Base-by-base conservation (phyloP, 2,113 vertebrate species). In the Callospermophilus lateralis region DNA sequence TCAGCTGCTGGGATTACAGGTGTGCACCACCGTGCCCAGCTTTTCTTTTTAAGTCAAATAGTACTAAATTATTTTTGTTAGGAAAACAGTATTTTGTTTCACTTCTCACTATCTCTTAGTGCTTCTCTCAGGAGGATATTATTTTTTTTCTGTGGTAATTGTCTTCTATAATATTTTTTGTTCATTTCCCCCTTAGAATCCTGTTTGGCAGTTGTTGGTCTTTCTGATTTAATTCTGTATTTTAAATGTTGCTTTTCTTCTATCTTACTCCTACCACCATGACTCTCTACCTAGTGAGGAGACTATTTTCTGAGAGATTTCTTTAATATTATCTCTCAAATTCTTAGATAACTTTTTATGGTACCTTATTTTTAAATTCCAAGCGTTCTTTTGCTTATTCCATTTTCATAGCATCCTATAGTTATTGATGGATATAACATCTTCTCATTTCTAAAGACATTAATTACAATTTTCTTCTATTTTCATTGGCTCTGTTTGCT, bases 331-430 rank as follows among this genome's bases (percentile, higher is more conserved):
- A 83, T 84, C 28, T 76, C n/a, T 92, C 65, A 80, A 76, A 72
- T 86, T 85, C 42, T 76, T 89, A 48, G 51, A 28, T 84, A 42
- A 96, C n/a, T 86, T 42, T 94, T 84, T 76, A 84, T 78, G 51
- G 55, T 80, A 70, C 30, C 48, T 78, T 92, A 92, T 39, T 76
- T 95, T 94, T 86, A 72, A 55, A 86, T 92, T 63, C 53, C n/a
- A 86, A 80, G 11, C 48, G 55, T 30, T 37, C 80, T 89, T 92
- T 48, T 77, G 12, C 72, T 89, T 89, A 30, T 53, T 63, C 30
- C 9, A 61, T 81, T 96, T 92, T 68, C 37, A 32, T 55, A 39
- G 6, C 32, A 65, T 88, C 20, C 30, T 93, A 3, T 77, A 15
- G 34, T 93, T 76, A 63, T 30, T 94, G 89, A 73, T 55, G 39